Conservation (phyloP, 2,113 vertebrate genomes). For the Tachysurus vachellii region DNA sequence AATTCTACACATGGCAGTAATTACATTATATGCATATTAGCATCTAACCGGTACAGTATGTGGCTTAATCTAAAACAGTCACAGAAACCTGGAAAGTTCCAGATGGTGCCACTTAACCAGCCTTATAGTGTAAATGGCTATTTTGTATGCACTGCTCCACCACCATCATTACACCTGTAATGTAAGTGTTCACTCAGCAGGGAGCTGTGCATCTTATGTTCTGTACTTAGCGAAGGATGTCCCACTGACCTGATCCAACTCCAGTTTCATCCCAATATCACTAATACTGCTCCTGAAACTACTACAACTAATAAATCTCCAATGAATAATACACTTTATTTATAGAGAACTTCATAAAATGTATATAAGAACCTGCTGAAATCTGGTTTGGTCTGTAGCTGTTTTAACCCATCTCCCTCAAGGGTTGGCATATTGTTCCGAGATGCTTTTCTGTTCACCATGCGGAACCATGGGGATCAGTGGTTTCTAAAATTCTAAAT, state of each 20-base stretch:
- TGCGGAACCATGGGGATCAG: not conserved
- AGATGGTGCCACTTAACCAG: not conserved
- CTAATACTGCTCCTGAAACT: no score
- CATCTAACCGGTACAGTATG: not conserved
- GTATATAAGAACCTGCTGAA: not conserved
- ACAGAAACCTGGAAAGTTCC: not conserved
- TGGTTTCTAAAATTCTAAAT: not conserved
- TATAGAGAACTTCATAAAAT: not conserved
- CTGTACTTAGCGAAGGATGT: not conserved
- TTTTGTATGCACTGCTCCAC: not conserved
- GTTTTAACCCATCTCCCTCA: not conserved
- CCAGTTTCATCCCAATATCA: not conserved
- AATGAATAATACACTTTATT: no score
- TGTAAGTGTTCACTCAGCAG: conserved; percentile 5
- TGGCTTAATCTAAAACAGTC: not conserved
- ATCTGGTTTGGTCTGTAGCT: not conserved
- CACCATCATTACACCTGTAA: conserved; percentile 23
- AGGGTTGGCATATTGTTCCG: not conserved
- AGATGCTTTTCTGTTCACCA: not conserved
- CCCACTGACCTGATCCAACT: not conserved
- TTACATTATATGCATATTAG: not conserved
- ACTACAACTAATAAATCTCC: not conserved
- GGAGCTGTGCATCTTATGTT: conserved; percentile 13
- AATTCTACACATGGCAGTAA: not conserved
- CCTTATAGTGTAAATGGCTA: not conserved